Percentiles rank a stretch among this genome's conserved stretches.
Evolutionary conservation across 2,113 vertebrate species (phyloP).

Genomic region (Dasyornis broadbenti): DNA sequence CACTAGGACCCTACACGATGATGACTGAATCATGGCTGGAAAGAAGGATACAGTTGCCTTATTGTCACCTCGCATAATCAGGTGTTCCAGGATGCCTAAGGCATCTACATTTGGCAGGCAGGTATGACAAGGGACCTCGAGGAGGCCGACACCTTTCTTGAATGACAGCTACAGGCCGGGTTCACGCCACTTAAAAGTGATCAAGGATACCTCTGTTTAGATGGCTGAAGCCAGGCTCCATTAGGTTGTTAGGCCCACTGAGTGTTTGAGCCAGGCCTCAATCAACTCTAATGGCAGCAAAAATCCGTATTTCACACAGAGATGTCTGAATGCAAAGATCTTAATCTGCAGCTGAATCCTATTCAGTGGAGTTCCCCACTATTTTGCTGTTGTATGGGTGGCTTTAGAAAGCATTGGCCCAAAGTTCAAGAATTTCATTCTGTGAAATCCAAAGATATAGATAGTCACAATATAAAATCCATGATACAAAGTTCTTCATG

Average conservation of each 20-base stretch:
- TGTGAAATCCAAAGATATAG: neutral
- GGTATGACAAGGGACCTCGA: neutral
- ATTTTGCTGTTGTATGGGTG: neutral
- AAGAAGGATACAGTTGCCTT: neutral
- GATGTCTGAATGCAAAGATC: neutral
- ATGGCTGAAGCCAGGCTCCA: neutral
- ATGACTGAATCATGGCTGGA: neutral
- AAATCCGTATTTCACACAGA: neutral
- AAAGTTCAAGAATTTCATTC: neutral
- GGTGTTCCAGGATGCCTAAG: neutral
- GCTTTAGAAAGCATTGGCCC: neutral
- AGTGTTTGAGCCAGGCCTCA: neutral
- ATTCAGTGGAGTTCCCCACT: neutral
- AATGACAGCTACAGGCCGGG: neutral
- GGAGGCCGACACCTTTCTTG: neutral
- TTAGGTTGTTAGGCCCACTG: neutral
- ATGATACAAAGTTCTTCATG: neutral
- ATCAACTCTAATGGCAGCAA: fast-evolving
- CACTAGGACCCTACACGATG: neutral
- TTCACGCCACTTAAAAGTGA: neutral
- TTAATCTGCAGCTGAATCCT: neutral
- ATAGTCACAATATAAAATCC: neutral
- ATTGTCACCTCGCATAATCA: neutral
- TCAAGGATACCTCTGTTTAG: neutral
- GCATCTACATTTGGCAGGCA: neutral